Evolutionary conservation across 2,888 invertebrate genomes (phyloP).

Genomic region (Linnaemya vulpina): DNA sequence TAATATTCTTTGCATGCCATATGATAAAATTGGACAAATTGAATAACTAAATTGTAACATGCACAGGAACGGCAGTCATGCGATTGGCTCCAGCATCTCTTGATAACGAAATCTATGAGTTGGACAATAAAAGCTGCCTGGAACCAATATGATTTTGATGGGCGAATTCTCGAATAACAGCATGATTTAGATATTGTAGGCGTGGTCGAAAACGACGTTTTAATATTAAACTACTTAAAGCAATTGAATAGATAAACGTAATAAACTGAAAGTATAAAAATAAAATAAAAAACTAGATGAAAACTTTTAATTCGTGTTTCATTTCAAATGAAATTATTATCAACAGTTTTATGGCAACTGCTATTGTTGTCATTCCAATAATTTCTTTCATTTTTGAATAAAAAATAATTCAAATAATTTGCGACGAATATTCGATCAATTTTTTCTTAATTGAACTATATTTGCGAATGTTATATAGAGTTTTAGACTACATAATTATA

Average conservation of each 20-base stretch:
- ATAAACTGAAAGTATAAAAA: slow-evolving; percentile 60
- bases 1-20: slow-evolving; percentile 39
- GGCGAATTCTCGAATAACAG: slow-evolving; percentile 37
- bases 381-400: too few species aligned
- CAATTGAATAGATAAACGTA: slow-evolving; percentile 62
- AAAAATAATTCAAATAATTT: too few species aligned
- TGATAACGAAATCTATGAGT: slow-evolving; percentile 20
- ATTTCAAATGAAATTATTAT: too few species aligned
- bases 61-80: slow-evolving; percentile 48
- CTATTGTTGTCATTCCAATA: too few species aligned
- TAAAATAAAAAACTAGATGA: not conserved
- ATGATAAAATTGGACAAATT: slow-evolving; percentile 42
- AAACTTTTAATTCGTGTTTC: too few species aligned
- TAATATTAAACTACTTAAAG: slow-evolving; percentile 67
- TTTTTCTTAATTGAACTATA: too few species aligned
- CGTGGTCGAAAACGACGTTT: slow-evolving; percentile 61
- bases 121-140: slow-evolving; percentile 73
- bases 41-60: slow-evolving; percentile 47
- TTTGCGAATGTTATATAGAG: too few species aligned
- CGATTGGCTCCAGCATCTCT: slow-evolving; percentile 48
- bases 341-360: too few species aligned
- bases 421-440: too few species aligned
- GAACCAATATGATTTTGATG: slow-evolving; percentile 76
- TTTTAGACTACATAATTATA: too few species aligned
- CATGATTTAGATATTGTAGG: slow-evolving; percentile 52